Evolutionary conservation across 2,888 invertebrate species (phyloP), one percentile per base, ranked within the genome.

Genomic region (Rhopalosiphum nymphaeae): DNA sequence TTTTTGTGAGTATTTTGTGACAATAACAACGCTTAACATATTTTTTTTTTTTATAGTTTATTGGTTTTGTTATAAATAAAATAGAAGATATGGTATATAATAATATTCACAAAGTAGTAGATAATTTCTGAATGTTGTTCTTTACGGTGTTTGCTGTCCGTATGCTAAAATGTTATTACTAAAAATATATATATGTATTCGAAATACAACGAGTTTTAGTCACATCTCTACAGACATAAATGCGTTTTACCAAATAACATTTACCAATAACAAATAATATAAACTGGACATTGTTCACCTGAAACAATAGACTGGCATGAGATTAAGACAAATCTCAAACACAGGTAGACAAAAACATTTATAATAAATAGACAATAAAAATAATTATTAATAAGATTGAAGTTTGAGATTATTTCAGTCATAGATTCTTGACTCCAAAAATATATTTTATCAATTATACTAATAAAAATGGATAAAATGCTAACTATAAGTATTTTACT

Each of bases 81-180:
- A 91, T 91, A 53, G 11, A 91, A 86, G 49, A 86, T 86, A n/a
- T 94, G 44, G 42, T 49, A 42, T n/a, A 61, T 94, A 94, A 90
- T 86, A 90, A 91, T 94, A 85, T 94, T 94, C 94, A 91, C 94
- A 94, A 94, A 94, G 94, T 94, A 94, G 93, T 94, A 94, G 49
- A 87, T 91, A 90, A 94, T 91, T 94, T 86, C 94, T 94, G 91
- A 91, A 86, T 91, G 91, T 94, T 94, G 94, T 94, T 94, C 94
- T 94, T 91, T 94, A 91, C 44, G 61, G 94, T 86, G 61, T 87
- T 91, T 91, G 67, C 90, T 1, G 36, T 46, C 67, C 53, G 86
- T 94, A 94, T 89, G 91, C 94, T 94, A 94, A 90, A 94, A 90
- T 90, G 86, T 94, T 86, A 91, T 91, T 86, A 91, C 89, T 89